Conservation (phyloP, 2,797 vertebrate species). For the Bradypus variegatus region DNA sequence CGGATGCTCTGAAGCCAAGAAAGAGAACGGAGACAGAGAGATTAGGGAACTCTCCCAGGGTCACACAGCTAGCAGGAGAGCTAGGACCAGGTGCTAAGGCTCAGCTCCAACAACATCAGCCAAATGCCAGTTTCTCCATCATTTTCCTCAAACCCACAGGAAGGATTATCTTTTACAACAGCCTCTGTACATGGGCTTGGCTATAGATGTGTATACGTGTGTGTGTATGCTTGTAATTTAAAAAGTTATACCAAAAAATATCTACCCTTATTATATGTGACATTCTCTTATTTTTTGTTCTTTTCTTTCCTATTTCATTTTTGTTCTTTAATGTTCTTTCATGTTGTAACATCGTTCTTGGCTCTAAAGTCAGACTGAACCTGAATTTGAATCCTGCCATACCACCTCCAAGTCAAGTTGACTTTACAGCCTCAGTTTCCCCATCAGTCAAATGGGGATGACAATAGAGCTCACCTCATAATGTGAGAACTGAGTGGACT, state of each 20-base stretch:
- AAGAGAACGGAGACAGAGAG: not conserved
- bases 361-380: not conserved
- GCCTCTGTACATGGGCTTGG: not conserved
- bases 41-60: not conserved
- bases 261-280: not conserved
- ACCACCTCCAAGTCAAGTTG: not conserved
- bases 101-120: not conserved
- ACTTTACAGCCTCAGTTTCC: not conserved
- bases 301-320: not conserved
- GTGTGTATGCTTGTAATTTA: not conserved
- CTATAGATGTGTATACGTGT: not conserved
- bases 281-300: not conserved
- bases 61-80: not conserved
- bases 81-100: too few relatives aligned
- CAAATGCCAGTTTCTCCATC: not conserved
- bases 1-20: not conserved
- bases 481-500: not conserved
- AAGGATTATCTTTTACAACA: not conserved
- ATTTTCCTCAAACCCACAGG: too few relatives aligned
- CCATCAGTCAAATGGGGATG: too few relatives aligned
- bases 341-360: not conserved
- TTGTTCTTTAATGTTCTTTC: not conserved
- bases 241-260: not conserved
- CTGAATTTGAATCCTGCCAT: not conserved
- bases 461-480: rapidly evolving